Percentiles rank a stretch among this genome's conserved stretches.
Conservation (phyloP, 2,113 vertebrate species). For the Xyliphius kryptos region DNA sequence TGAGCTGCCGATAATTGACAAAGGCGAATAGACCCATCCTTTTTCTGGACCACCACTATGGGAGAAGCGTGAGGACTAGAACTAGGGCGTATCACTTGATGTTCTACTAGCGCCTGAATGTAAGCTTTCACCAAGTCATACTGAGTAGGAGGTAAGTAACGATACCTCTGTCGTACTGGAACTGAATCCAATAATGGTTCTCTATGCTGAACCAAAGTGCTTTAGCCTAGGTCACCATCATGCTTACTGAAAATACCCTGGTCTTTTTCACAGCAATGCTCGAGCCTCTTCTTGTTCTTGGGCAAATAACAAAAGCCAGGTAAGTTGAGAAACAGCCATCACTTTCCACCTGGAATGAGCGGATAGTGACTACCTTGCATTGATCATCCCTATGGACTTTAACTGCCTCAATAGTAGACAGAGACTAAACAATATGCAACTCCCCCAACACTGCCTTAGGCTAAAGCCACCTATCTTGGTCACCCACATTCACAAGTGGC, state of each 20-base stretch:
- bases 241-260: not conserved
- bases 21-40: too few relatives aligned
- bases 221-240: not conserved
- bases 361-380: not conserved
- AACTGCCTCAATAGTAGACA: not conserved
- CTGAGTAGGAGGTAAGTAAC: too few relatives aligned
- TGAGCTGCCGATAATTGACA: too few relatives aligned
- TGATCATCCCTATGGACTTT: not conserved
- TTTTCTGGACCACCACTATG: too few relatives aligned
- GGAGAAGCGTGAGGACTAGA: too few relatives aligned
- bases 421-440: not conserved
- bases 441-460: not conserved
- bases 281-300: not conserved
- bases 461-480: not conserved
- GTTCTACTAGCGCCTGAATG: too few relatives aligned
- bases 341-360: not conserved
- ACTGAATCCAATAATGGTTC: too few relatives aligned
- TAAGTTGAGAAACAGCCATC: not conserved
- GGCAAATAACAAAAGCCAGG: not conserved
- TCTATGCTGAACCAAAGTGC: not conserved
- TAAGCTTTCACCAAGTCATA: too few relatives aligned
- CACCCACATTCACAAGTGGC: not conserved
- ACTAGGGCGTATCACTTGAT: too few relatives aligned
- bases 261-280: not conserved
- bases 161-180: too few relatives aligned